Evolutionary conservation across 2,113 vertebrate genomes (phyloP).

Genomic region (human): DNA sequence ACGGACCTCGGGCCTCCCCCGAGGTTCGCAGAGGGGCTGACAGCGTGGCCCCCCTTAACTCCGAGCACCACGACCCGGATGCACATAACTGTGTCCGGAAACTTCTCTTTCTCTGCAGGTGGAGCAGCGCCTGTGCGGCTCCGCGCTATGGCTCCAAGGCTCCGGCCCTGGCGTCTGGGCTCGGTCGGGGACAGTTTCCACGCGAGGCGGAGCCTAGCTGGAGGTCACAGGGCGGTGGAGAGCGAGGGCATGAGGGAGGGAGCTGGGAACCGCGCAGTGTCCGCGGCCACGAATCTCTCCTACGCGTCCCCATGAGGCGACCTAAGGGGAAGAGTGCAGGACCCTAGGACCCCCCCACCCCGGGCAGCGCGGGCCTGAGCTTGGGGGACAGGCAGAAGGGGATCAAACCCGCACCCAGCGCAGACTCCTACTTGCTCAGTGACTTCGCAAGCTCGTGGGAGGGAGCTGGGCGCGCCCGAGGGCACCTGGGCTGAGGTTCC

Average conservation of each 20-base stretch:
- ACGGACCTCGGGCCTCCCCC: neutral
- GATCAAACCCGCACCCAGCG: neutral
- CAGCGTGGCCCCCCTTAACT: neutral
- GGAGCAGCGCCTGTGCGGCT: fast-evolving
- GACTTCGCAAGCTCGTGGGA: neutral
- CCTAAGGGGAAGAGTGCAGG: neutral
- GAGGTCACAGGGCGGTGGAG: neutral
- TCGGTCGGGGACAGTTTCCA: fast-evolving
- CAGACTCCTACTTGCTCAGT: neutral
- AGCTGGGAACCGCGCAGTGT: neutral
- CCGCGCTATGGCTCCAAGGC: fast-evolving
- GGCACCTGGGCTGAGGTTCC: neutral
- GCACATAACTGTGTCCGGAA: neutral
- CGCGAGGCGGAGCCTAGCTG: fast-evolving
- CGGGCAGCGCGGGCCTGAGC: fast-evolving
- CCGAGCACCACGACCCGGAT: fast-evolving
- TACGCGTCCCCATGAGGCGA: fast-evolving
- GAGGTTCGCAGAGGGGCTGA: neutral
- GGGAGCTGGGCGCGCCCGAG: neutral
- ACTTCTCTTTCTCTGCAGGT: neutral
- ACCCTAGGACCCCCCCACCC: fast-evolving
- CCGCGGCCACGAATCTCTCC: neutral
- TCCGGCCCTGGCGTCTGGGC: fast-evolving
- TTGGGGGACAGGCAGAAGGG: neutral
- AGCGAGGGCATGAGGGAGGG: fast-evolving